Percentiles rank a stretch among this genome's conserved stretches.
Conservation (phyloP, 2,113 vertebrate species). For the Leucosticte australis region DNA sequence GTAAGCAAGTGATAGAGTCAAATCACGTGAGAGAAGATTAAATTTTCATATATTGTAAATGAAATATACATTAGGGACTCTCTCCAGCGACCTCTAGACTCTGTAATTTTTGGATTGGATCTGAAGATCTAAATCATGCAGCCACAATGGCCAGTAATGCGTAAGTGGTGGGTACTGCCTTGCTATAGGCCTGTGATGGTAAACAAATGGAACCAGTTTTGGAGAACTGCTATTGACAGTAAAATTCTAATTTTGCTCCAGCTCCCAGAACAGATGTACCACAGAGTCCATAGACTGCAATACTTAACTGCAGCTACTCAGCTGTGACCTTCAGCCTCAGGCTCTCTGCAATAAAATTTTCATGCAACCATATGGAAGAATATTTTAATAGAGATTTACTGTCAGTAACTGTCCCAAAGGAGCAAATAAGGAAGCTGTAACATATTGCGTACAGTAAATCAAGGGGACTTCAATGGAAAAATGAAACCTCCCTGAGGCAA, state of each 20-base stretch:
- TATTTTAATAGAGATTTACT: slow-evolving; percentile 99
- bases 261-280: slow-evolving; percentile 89
- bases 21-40: slow-evolving; percentile 73
- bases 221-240: slow-evolving; percentile 84
- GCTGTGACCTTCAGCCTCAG: slow-evolving; percentile 91
- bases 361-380: slow-evolving; percentile 98
- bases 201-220: slow-evolving; percentile 81
- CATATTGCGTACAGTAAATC: slow-evolving; percentile 93
- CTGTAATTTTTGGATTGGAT: slow-evolving; percentile 65
- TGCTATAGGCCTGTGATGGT: slow-evolving; percentile 47
- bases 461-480: slow-evolving; percentile 86
- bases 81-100: slow-evolving; percentile 69
- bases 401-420: slow-evolving; percentile 87
- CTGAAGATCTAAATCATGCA: slow-evolving; percentile 51
- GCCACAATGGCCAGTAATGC: not conserved
- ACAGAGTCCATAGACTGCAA: slow-evolving; percentile 83
- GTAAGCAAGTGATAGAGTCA: slow-evolving; percentile 49
- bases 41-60: slow-evolving; percentile 80
- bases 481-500: slow-evolving; percentile 82
- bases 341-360: slow-evolving; percentile 96
- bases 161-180: slow-evolving; percentile 3
- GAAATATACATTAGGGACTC: slow-evolving; percentile 78
- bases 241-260: slow-evolving; percentile 87
- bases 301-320: slow-evolving; percentile 89
- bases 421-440: slow-evolving; percentile 92